Percentiles rank a stretch among this genome's conserved stretches.
phyloP scores from a whole-genome alignment of 2,113 vertebrate species.

The Pterocles gutturalis region DNA sequence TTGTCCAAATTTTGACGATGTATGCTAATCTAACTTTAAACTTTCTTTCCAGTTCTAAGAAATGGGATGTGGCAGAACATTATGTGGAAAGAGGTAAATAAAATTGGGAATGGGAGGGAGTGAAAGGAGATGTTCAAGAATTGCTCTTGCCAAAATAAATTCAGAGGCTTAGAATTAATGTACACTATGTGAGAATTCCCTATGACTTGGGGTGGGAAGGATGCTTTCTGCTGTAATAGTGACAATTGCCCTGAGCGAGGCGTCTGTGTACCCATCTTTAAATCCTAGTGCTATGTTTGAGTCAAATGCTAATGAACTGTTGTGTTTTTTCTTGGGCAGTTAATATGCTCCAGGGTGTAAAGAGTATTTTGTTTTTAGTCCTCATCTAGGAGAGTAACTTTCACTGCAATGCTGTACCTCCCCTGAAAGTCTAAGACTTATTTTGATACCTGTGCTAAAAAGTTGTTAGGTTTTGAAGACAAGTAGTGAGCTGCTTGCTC shows the following conservation, averaged over 20 bases:
- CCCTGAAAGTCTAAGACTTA: not conserved
- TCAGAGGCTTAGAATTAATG: not conserved
- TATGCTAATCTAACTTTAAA: not conserved
- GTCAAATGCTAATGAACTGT: not conserved
- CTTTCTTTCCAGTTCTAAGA: constrained; percentile 89
- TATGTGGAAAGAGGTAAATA: constrained; percentile 96
- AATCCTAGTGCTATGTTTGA: not conserved
- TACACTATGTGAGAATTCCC: not conserved
- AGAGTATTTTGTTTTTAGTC: not conserved
- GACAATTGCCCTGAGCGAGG: not conserved
- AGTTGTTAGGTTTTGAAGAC: not conserved
- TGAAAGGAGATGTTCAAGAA: not conserved
- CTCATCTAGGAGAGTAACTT: not conserved
- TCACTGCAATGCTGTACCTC: constrained; percentile 15
- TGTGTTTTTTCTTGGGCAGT: not conserved
- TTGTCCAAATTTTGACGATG: not conserved
- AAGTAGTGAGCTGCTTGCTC: not conserved
- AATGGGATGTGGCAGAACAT: constrained; percentile 94
- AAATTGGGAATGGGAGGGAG: not conserved
- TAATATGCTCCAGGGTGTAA: not conserved
- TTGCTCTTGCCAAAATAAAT: not conserved
- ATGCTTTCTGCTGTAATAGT: not conserved
- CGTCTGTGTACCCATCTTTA: not conserved
- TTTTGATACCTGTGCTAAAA: not conserved
- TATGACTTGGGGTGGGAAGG: not conserved